Evolutionary conservation across 1,140 invertebrate genomes (phyloP).

Genomic region (Drosophila kepulauana): DNA sequence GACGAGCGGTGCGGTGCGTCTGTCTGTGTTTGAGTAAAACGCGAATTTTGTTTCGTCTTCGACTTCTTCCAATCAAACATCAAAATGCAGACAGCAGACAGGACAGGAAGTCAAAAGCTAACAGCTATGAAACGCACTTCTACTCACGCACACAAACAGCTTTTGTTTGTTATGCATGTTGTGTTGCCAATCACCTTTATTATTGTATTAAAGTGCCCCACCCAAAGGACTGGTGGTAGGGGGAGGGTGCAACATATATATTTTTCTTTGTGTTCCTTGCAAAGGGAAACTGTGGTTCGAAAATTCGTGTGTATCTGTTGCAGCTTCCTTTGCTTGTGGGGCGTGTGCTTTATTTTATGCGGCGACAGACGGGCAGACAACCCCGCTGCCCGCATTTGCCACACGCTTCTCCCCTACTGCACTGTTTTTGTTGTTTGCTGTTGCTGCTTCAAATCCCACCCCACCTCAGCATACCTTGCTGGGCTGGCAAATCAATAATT

Average conservation of each 20-base stretch:
- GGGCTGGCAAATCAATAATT: constrained; percentile 74
- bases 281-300: constrained; percentile 11
- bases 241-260: constrained; percentile 1
- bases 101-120: constrained; percentile 34
- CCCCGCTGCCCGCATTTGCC: neutral
- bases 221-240: neutral
- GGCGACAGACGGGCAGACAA: constrained; percentile 26
- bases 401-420: neutral
- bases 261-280: constrained; percentile 52
- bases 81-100: neutral
- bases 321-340: constrained; percentile 19
- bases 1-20: neutral
- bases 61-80: constrained; percentile 37
- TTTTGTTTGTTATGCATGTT: neutral
- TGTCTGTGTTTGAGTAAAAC: constrained; percentile 23
- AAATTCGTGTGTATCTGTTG: constrained; percentile 62
- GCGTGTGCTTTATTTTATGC: constrained; percentile 47
- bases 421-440: constrained; percentile 29
- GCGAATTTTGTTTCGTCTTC: constrained; percentile 15
- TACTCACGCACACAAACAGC: neutral
- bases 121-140: constrained; percentile 37
- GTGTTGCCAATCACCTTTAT: constrained; percentile 3
- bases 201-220: neutral
- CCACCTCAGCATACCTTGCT: constrained; percentile 2
- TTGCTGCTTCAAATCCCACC: constrained; percentile 63